phyloP scores from a whole-genome alignment of 2,888 invertebrate genomes.

The Paralinhomoeus sp. region DNA sequence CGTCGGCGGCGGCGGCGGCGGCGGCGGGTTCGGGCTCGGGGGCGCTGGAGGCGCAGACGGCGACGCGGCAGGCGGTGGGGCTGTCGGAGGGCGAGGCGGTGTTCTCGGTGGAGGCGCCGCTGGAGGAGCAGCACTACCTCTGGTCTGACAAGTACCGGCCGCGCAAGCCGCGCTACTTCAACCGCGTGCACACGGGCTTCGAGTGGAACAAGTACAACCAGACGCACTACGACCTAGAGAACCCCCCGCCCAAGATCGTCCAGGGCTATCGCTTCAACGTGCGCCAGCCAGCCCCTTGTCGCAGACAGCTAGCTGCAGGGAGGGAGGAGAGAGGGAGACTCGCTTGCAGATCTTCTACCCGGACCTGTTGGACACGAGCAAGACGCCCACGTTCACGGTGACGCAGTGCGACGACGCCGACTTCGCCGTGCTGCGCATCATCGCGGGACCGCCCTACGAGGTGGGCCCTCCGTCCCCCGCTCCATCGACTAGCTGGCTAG shows the following conservation, averaged over 20 bases:
- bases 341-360: slow-evolving; percentile 66
- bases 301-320: too few species aligned
- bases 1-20: too few species aligned
- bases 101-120: slow-evolving; percentile 41
- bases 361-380: slow-evolving; percentile 74
- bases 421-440: slow-evolving; percentile 72
- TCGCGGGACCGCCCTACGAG: slow-evolving; percentile 95
- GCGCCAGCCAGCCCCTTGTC: slow-evolving; percentile 17
- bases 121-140: slow-evolving; percentile 54
- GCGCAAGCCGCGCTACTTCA: slow-evolving; percentile 88
- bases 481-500: background rate
- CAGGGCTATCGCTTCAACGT: slow-evolving; percentile 97
- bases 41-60: too few species aligned
- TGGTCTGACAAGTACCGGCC: slow-evolving; percentile 98
- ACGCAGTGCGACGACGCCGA: slow-evolving; percentile 49
- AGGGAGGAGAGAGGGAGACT: too few species aligned
- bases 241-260: slow-evolving; percentile 97
- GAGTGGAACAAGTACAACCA: slow-evolving; percentile 99
- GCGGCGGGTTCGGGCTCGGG: too few species aligned
- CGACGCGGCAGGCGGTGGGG: too few species aligned
- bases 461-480: slow-evolving; percentile 12
- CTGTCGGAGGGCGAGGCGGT: slow-evolving; percentile 58
- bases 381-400: slow-evolving; percentile 76
- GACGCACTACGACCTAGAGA: slow-evolving; percentile 99
- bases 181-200: slow-evolving; percentile 57